These are phyloP conservation scores for Syrmaticus mikado DNA, from an alignment of 2,113 vertebrate species.

Conservation along the genomic window DNA sequence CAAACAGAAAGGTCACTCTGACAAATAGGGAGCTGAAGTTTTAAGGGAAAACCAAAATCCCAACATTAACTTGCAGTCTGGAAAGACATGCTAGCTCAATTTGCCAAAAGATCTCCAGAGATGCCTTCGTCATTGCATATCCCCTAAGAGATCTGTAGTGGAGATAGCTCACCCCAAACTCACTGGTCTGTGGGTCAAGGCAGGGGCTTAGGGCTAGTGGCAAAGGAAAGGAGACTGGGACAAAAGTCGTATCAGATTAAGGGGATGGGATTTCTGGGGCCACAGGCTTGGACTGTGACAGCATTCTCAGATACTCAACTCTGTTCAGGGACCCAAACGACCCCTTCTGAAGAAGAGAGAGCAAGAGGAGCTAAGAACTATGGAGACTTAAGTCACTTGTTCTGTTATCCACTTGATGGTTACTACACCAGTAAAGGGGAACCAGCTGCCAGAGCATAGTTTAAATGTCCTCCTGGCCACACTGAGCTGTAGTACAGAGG, in stretches of 20 bases:
- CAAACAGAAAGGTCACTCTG: neutral
- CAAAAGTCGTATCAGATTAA: neutral
- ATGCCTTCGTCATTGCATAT: neutral
- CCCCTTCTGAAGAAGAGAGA: neutral
- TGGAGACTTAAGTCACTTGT: neutral
- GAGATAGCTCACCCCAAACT: neutral
- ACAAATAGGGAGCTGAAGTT: neutral
- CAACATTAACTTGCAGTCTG: neutral
- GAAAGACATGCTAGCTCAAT: neutral
- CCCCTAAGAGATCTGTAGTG: neutral
- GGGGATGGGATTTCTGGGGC: neutral
- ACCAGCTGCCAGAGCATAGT: neutral
- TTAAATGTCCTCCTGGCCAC: neutral
- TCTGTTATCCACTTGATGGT: neutral
- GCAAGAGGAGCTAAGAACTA: neutral
- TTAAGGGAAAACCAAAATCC: neutral
- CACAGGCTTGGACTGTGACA: neutral
- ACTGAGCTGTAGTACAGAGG: neutral
- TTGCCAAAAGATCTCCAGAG: neutral
- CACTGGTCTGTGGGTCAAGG: neutral
- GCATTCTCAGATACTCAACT: fast-evolving
- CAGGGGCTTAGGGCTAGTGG: neutral
- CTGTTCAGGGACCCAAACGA: neutral
- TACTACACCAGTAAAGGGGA: neutral
- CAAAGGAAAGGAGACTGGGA: neutral